Base-by-base conservation (phyloP, 35 echinoderm and acorn worm genomes). In the Hemicentrotus pulcherrimus region DNA sequence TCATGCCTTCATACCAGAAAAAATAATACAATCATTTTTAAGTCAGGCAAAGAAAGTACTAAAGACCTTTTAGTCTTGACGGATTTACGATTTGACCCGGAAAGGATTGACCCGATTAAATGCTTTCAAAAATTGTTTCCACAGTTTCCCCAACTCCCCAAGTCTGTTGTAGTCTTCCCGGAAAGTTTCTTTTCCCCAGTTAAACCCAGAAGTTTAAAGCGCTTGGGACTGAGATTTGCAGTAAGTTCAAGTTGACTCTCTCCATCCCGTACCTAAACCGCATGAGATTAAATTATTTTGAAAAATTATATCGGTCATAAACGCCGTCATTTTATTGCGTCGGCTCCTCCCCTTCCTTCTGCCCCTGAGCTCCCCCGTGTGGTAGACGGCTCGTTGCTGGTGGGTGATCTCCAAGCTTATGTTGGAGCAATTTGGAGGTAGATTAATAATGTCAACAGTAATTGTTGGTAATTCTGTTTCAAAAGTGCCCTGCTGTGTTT, bases 391-490 rank as follows among this genome's bases (percentile, higher is more conserved):
- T 78, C 65, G 65, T 4, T 78, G 19, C 65, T 78, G 65, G 65
- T n/a, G 65, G 65, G 65, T 78, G 65, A 78, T 78, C 65, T 22
- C 65, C 19, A 28, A 8, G 19, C 19, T 78, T 24, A 78, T 78
- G 65, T 78, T 78, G 19, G 65, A 78, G 19, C 65, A 78, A 78
- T 78, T 78, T 78, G 65, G 65, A 78, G 65, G 65, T 78, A 78
- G 65, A 78, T 78, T 78, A 78, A 78, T 78, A 78, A 78, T n/a
- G 65, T 78, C 65, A 78, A 78, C 65, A 78, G 22, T 78, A 78
- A 78, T 78, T n/a, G 65, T 78, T 78, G 19, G 65, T n/a, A n/a
- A 78, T 22, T 78, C 28, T 78, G 65, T 78, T 78, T 78, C 50
- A 55, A 55, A 55, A 28, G 65, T 28, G 28, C 19, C 65, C 65